Percentiles rank a stretch among this genome's conserved stretches.
Evolutionary conservation across 2,888 invertebrate species (phyloP).

Genomic region (Mesorhabditis belari): DNA sequence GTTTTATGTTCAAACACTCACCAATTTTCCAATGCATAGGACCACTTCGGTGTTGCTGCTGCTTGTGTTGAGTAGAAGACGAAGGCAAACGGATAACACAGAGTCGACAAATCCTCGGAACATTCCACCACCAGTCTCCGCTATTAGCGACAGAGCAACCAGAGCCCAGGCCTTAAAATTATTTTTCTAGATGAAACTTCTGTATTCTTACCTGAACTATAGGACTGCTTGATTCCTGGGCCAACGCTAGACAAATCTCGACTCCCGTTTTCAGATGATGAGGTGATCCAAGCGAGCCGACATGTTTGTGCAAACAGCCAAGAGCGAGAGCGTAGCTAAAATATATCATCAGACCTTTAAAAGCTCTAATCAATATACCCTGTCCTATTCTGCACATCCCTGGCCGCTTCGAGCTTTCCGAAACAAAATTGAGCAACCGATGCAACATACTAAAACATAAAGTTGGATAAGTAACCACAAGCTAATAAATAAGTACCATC

Average conservation of each 20-base stretch:
- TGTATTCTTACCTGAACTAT: conserved; percentile 71
- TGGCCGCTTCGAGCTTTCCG: conserved; percentile 67
- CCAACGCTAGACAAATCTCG: conserved; percentile 82
- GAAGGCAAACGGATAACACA: conserved; percentile 79
- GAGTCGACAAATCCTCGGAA: conserved; percentile 91
- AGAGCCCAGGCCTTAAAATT: conserved; percentile 78
- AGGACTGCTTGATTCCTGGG: conserved; percentile 84
- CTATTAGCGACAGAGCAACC: conserved; percentile 86
- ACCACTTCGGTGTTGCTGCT: conserved; percentile 42
- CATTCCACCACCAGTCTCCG: conserved; percentile 97
- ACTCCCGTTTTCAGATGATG: conserved; percentile 89
- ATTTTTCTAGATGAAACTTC: neutral
- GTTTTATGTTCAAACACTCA: conserved; percentile 6
- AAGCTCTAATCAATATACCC: conserved; percentile 60
- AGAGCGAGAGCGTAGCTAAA: neutral
- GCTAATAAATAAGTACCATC: too few species aligned
- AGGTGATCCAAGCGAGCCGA: conserved; percentile 82
- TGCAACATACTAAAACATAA: conserved; percentile 71
- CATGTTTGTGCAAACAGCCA: conserved; percentile 19
- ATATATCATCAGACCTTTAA: neutral
- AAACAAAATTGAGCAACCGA: conserved; percentile 83
- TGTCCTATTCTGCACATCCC: conserved; percentile 78
- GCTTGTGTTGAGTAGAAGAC: conserved; percentile 60
- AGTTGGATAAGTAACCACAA: too few species aligned
- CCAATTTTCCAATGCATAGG: conserved; percentile 46